Evolutionary conservation across 2,888 invertebrate genomes (phyloP).

Genomic region (Oscheius sp.): DNA sequence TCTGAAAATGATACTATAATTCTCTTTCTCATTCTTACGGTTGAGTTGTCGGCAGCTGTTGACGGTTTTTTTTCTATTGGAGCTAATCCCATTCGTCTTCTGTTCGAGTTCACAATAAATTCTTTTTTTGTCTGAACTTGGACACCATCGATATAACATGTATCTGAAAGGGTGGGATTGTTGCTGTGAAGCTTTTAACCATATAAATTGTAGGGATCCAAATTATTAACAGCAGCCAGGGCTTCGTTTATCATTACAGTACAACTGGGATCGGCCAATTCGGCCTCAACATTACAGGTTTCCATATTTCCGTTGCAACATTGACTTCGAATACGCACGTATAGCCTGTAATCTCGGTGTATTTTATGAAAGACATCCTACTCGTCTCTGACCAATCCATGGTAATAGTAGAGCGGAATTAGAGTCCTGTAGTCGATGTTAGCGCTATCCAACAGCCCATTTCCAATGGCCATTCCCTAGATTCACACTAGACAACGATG

Average conservation of each 20-base stretch:
- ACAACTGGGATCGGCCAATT: conserved; percentile 44
- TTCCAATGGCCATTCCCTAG: conserved; percentile 76
- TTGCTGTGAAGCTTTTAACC: no score
- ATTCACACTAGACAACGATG: no score
- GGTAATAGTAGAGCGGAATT: conserved; percentile 64
- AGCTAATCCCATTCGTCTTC: conserved; percentile 43
- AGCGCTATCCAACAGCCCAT: conserved; percentile 74
- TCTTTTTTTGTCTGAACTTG: conserved; percentile 11
- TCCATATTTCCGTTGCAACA: conserved; percentile 58
- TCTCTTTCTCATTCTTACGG: not conserved
- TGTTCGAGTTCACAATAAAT: conserved; percentile 39
- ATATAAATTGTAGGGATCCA: conserved; percentile 62
- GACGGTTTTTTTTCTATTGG: conserved; percentile 20
- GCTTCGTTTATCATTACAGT: conserved; percentile 23
- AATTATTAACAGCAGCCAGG: conserved; percentile 48
- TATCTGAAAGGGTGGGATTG: no score
- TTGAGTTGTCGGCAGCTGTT: not conserved
- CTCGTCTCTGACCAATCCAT: conserved; percentile 61
- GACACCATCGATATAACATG: conserved; percentile 50
- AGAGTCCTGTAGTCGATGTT: conserved; percentile 60
- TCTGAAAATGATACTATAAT: not conserved
- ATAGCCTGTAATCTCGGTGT: conserved; percentile 42
- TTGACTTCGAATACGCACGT: conserved; percentile 41
- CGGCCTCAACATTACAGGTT: conserved; percentile 50
- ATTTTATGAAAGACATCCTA: conserved; percentile 18